phyloP scores from a whole-genome alignment of 2,797 vertebrate genomes.

The Pelochelys cantorii region DNA sequence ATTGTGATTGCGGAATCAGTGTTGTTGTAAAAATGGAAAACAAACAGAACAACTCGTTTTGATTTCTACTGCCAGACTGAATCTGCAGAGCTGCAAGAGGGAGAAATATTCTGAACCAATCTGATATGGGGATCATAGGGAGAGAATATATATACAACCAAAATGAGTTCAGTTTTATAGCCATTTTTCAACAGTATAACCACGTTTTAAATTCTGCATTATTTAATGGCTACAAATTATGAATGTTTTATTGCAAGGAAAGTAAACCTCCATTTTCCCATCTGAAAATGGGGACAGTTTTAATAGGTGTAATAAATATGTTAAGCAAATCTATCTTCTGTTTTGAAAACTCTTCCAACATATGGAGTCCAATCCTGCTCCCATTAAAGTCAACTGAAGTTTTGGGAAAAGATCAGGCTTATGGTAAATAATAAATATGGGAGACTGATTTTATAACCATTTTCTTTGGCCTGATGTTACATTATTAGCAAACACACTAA shows the following conservation, averaged over 20 bases:
- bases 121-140: not conserved
- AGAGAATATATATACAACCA: not conserved
- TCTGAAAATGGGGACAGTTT: not conserved
- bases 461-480: not conserved
- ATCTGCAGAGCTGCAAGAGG: not conserved
- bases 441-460: not conserved
- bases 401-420: not conserved
- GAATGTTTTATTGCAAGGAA: not conserved
- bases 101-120: not conserved
- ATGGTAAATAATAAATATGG: not conserved
- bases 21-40: not conserved
- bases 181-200: not conserved
- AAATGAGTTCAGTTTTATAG: not conserved
- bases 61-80: not conserved
- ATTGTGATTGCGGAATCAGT: not conserved
- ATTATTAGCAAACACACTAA: not conserved
- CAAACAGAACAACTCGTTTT: not conserved
- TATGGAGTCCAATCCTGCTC: not conserved
- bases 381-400: not conserved
- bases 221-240: not conserved
- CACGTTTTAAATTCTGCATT: not conserved
- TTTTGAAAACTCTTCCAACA: not conserved
- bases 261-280: not conserved
- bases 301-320: conserved; percentile 1
- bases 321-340: not conserved